Percentiles rank a stretch among this genome's conserved stretches.
Evolutionary conservation across 2,888 invertebrate species (phyloP).

Genomic region (Zeuzera pyrina): DNA sequence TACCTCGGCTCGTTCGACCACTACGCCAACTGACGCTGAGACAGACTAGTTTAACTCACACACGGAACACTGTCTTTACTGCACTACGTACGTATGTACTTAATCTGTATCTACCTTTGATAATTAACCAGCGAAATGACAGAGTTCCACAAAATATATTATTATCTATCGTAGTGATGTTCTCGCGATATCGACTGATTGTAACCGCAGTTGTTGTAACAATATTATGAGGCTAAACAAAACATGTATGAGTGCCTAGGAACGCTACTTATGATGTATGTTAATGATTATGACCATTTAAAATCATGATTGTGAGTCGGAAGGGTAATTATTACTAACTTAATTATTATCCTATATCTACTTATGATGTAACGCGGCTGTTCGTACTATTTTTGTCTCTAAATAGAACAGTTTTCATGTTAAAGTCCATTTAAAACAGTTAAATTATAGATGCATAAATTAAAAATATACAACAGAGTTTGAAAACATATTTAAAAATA

Average conservation of each 20-base stretch:
- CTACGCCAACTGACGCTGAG: constrained; percentile 86
- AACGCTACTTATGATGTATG: constrained; percentile 66
- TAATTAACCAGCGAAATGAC: constrained; percentile 18
- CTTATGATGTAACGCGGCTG: constrained; percentile 46
- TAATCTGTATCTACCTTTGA: constrained; percentile 22
- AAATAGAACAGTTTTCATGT: constrained; percentile 46
- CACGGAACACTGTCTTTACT: constrained; percentile 24
- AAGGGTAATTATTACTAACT: constrained; percentile 56
- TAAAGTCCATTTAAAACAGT: constrained; percentile 48
- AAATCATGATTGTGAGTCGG: constrained; percentile 66
- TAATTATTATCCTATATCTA: constrained; percentile 48
- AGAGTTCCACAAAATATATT: no score
- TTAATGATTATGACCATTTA: constrained; percentile 54
- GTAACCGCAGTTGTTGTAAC: constrained; percentile 26
- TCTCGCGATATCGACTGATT: constrained; percentile 40
- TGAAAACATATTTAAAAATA: constrained; percentile 5
- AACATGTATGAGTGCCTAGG: constrained; percentile 65
- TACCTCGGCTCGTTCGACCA: constrained; percentile 99
- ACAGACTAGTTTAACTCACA: constrained; percentile 51
- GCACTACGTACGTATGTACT: constrained; percentile 30
- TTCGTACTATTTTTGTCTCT: constrained; percentile 56
- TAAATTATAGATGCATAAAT: constrained; percentile 45
- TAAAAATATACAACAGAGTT: constrained; percentile 35
- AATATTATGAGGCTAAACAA: constrained; percentile 41
- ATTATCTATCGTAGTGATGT: constrained; percentile 34